Conservation (phyloP, 2,888 invertebrate species). For the Aspidiotus rigidus region DNA sequence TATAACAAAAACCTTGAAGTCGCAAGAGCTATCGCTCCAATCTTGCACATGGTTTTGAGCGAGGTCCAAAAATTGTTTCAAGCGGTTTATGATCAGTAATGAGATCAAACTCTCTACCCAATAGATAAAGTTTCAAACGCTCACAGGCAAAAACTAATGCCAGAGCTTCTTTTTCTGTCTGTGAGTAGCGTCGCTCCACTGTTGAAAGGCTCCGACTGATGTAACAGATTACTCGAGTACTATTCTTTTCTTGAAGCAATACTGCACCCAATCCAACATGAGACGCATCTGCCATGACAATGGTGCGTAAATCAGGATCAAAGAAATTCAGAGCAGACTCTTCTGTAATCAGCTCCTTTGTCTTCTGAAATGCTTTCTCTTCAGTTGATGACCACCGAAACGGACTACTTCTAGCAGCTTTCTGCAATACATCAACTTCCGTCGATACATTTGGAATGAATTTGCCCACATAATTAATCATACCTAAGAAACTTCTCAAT, state of each 20-base stretch:
- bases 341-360: neutral
- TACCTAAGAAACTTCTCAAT: conserved; percentile 8
- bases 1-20: conserved; percentile 5
- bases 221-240: conserved; percentile 6
- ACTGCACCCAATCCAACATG: conserved; percentile 17
- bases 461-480: conserved; percentile 12
- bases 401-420: no score
- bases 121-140: conserved; percentile 12
- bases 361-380: no score
- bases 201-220: conserved; percentile 5
- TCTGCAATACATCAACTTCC: no score
- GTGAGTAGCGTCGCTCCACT: conserved; percentile 9
- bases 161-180: conserved; percentile 19
- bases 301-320: neutral
- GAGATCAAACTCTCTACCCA: conserved; percentile 15
- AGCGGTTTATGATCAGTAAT: conserved; percentile 24
- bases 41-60: conserved; percentile 15
- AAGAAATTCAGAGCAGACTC: neutral
- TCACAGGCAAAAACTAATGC: conserved; percentile 16
- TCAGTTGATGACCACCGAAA: neutral
- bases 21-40: conserved; percentile 8
- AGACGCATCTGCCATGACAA: conserved; percentile 9
- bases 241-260: neutral
- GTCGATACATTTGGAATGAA: conserved; percentile 18
- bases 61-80: conserved; percentile 7